Evolutionary conservation across 2,113 vertebrate species (phyloP), one percentile per base, ranked within the genome.

Genomic region (Pomatorhinus ruficollis): DNA sequence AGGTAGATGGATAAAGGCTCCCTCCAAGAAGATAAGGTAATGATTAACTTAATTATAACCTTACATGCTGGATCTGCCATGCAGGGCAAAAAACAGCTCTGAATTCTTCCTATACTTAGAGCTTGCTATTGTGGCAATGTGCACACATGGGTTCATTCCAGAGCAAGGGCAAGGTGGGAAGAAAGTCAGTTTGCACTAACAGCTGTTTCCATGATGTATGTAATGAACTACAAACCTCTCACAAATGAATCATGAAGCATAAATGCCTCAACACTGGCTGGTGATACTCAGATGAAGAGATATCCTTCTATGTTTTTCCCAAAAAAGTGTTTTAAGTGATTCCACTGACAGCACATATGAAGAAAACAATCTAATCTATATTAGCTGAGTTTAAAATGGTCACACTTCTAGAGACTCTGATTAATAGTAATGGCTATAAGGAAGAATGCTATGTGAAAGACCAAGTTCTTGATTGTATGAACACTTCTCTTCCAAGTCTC

Each of bases 11-110:
- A 84, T 76, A 92, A 91, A 72, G 23, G 28, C n/a, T 86, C 27
- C 54, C 54, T 92, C 50, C 45, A 76, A 79, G 68, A 54, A 71
- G 49, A 79, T 84, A 84, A 83, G 37, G 9, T 82, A 96, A 95
- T 85, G 28, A 90, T 28, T 88, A 87, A 95, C 68, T 87, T 75
- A 59, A 72, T 82, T 89, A 61, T 22, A 76, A 75, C 33, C 17
- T 83, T 47, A n/a, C 9, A 15, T 45, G 27, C 76, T 83, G 68
- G 40, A 64, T 66, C 13, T 72, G 77, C 39, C 53, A 56, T 0
- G 0, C 24, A 50, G 47, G 52, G 31, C 42, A 45, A 69, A 80
- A 86, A 56, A 10, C 0, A 87, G 35, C 44, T 77, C 30, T 50
- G 54, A 68, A n/a, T 37, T 47, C 31, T 68, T 69, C 15, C 39